Percentiles rank a stretch among this genome's conserved stretches.
phyloP scores from a whole-genome alignment of 2,888 invertebrate species.

The Muschampia plurimacula region DNA sequence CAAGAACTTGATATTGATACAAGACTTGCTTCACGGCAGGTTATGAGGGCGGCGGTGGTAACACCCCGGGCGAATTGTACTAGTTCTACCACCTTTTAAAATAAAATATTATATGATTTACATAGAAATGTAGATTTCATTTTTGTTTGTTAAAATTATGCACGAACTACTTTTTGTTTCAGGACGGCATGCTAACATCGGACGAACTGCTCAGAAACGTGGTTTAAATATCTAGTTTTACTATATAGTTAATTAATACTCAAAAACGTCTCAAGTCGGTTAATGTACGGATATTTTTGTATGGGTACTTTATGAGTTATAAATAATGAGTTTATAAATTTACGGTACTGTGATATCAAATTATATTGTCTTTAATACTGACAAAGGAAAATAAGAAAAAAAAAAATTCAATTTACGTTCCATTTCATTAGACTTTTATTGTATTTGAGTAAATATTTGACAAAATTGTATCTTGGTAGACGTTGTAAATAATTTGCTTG shows the following conservation, averaged over 20 bases:
- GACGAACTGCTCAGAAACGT: constrained; percentile 84
- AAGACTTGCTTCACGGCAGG: no score
- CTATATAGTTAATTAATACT: constrained; percentile 47
- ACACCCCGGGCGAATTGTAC: no score
- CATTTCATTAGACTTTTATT: constrained; percentile 15
- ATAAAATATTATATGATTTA: no score
- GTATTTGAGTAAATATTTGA: constrained; percentile 15
- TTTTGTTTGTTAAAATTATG: not conserved
- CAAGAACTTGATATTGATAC: no score
- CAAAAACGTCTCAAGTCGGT: constrained; percentile 55
- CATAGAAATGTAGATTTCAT: not conserved
- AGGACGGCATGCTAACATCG: constrained; percentile 85
- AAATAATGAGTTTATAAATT: constrained; percentile 56
- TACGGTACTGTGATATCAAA: constrained; percentile 77
- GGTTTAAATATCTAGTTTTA: constrained; percentile 56
- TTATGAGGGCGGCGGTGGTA: no score
- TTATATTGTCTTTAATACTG: constrained; percentile 53
- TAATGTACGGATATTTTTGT: constrained; percentile 54
- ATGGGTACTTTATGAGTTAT: constrained; percentile 48
- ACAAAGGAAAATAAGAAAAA: constrained; percentile 37
- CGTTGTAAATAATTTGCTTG: constrained; percentile 68
- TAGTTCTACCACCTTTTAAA: no score
- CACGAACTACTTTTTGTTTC: constrained; percentile 57
- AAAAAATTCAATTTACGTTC: constrained; percentile 24
- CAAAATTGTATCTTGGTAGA: constrained; percentile 27